These are phyloP conservation scores for Enoplosus armatus DNA, from an alignment of 2,797 vertebrate species.

Conservation along the genomic window DNA sequence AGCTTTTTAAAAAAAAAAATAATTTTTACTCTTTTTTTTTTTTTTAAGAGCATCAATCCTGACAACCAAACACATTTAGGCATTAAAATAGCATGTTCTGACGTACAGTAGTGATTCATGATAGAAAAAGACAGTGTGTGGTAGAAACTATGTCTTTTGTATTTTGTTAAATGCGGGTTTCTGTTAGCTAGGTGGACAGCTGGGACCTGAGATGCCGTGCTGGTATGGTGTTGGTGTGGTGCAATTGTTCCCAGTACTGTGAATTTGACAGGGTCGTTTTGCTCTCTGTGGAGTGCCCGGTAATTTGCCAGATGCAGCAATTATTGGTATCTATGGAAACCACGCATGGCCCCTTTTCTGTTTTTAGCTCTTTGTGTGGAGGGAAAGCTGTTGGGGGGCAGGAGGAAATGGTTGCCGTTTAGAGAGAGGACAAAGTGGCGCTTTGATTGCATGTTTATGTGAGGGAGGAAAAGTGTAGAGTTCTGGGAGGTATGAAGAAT, in stretches of 20 bases:
- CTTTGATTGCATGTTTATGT: constrained; percentile 70
- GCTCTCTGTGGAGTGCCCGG: constrained; percentile 77
- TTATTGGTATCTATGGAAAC: constrained; percentile 88
- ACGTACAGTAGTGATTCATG: constrained; percentile 7
- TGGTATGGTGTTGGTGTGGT: constrained; percentile 14
- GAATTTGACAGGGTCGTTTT: constrained; percentile 72
- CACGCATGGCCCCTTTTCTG: constrained; percentile 66
- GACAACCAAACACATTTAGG: constrained; percentile 44
- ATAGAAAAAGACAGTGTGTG: not conserved
- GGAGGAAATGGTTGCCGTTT: constrained; percentile 66
- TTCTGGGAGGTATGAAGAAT: constrained; percentile 35
- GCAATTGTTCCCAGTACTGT: constrained; percentile 64
- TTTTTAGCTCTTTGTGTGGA: constrained; percentile 78
- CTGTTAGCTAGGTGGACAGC: constrained; percentile 37
- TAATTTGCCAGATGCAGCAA: constrained; percentile 87
- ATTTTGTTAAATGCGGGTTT: constrained; percentile 43
- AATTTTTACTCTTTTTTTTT: not conserved
- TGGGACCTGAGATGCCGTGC: constrained; percentile 31
- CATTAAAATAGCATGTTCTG: constrained; percentile 28
- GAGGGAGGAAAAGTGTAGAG: constrained; percentile 27
- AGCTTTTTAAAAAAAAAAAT: too few relatives aligned
- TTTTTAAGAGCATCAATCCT: constrained; percentile 12
- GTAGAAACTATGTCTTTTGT: constrained; percentile 14
- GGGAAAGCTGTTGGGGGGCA: constrained; percentile 66
- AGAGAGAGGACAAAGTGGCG: constrained; percentile 68